Conservation (phyloP, 64 coral and sea anemone genomes). For the Stylophora pistillata region DNA sequence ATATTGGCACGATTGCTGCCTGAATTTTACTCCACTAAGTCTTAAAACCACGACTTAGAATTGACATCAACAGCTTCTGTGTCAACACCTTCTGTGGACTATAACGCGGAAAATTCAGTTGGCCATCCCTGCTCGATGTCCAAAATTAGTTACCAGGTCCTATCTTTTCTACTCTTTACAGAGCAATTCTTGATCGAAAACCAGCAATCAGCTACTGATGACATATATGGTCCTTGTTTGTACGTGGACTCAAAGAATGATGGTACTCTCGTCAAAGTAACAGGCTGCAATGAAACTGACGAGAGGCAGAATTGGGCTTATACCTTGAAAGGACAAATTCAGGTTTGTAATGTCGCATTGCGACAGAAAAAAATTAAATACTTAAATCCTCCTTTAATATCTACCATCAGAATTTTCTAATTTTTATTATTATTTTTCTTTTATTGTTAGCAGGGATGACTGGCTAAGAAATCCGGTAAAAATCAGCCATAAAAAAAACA, state of each 20-base stretch:
- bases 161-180: background rate
- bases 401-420: background rate
- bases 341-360: conserved; percentile 16
- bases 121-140: background rate
- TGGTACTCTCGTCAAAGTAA: conserved; percentile 66
- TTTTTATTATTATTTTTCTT: background rate
- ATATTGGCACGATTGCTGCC: too few relatives aligned
- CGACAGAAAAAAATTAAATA: background rate
- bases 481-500: too few relatives aligned
- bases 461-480: too few relatives aligned
- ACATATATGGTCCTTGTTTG: conserved; percentile 82
- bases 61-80: too few relatives aligned
- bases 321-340: conserved; percentile 84
- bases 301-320: conserved; percentile 85
- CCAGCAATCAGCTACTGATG: conserved; percentile 79
- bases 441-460: too few relatives aligned
- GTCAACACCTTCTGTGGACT: too few relatives aligned
- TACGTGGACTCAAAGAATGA: conserved; percentile 84
- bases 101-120: too few relatives aligned
- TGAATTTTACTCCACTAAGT: too few relatives aligned
- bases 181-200: conserved; percentile 95
- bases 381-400: background rate
- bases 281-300: conserved; percentile 85
- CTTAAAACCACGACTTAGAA: too few relatives aligned
- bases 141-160: background rate